Conservation (phyloP, 2,888 invertebrate species). For the Mechanitis messenoides region DNA sequence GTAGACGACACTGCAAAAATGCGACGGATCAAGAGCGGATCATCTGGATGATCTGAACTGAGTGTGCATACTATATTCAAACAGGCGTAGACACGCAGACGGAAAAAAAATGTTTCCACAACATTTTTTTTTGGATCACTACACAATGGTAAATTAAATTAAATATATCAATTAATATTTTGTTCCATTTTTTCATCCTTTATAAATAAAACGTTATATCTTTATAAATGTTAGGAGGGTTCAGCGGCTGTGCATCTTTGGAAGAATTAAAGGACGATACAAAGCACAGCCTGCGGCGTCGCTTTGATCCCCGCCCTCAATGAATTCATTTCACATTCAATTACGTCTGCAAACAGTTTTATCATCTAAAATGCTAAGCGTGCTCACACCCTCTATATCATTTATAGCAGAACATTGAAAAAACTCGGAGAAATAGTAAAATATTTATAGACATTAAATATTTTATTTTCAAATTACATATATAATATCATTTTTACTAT, state of each 20-base stretch:
- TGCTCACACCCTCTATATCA: background rate
- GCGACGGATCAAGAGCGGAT: constrained; percentile 11
- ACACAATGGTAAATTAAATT: too few species aligned
- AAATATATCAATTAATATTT: too few species aligned
- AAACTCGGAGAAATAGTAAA: too few species aligned
- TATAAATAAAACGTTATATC: constrained; percentile 6
- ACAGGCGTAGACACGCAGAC: constrained; percentile 5
- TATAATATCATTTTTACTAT: too few species aligned
- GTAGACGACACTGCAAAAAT: constrained; percentile 13
- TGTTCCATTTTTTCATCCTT: background rate
- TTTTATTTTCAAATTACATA: too few species aligned
- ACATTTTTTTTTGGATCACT: too few species aligned
- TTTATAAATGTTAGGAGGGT: background rate
- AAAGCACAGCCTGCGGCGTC: constrained; percentile 27
- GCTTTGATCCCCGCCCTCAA: constrained; percentile 27
- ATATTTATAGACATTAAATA: too few species aligned
- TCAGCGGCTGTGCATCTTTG: constrained; percentile 21
- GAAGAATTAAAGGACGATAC: constrained; percentile 32
- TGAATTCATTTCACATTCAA: constrained; percentile 40
- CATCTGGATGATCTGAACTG: constrained; percentile 17
- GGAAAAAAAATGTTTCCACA: too few species aligned
- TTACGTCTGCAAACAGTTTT: constrained; percentile 41
- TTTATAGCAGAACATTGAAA: too few species aligned
- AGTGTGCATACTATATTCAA: constrained; percentile 2
- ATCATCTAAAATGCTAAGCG: constrained; percentile 24